These are phyloP conservation scores for Heterocephalus glaber DNA, from an alignment of 2,113 vertebrate species.

Conservation along the genomic window DNA sequence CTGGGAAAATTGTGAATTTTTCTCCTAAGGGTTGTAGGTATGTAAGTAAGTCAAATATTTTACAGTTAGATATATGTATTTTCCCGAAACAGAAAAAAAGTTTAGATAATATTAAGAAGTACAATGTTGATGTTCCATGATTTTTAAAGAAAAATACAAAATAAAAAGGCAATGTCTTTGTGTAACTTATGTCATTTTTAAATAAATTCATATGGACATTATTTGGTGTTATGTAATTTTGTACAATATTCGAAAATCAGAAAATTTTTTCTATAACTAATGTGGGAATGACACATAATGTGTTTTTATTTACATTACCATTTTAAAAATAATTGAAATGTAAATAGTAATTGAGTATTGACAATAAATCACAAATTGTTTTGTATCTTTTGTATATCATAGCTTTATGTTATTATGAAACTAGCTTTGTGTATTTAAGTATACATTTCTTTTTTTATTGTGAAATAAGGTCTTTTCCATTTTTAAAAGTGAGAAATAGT, in stretches of 20 bases:
- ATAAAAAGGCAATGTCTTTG: not conserved
- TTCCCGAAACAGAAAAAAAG: not conserved
- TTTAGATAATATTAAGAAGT: not conserved
- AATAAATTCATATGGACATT: not conserved
- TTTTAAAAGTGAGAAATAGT: not conserved
- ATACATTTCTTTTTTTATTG: not conserved
- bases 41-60: not conserved
- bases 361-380: not conserved
- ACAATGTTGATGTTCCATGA: not conserved
- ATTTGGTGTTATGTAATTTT: not conserved
- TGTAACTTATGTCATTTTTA: not conserved
- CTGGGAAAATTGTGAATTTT: not conserved
- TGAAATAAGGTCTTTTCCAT: not conserved
- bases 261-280: not conserved
- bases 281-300: fast-evolving
- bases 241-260: not conserved
- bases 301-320: not conserved
- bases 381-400: not conserved
- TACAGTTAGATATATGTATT: not conserved
- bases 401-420: not conserved
- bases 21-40: not conserved
- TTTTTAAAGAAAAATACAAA: not conserved
- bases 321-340: not conserved
- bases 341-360: not conserved
- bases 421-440: not conserved